A percentile compares a stretch with the other conserved stretches of the same genome.
Evolutionary conservation across 2,113 vertebrate genomes (phyloP).

Genomic region (Pelecanoides urinatrix): DNA sequence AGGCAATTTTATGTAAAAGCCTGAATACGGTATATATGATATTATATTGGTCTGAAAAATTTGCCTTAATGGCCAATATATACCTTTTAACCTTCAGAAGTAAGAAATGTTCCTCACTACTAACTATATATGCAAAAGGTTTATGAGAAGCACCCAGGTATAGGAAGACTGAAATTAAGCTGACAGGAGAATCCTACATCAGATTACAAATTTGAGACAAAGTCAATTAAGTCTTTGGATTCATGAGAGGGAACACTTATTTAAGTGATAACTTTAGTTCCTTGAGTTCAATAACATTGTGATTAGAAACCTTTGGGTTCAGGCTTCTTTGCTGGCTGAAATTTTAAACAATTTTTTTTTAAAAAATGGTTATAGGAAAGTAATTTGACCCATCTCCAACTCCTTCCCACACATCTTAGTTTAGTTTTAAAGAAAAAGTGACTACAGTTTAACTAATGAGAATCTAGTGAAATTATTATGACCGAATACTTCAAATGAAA

Average conservation of each 20-base stretch:
- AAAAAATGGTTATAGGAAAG: not conserved
- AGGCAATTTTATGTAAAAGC: not conserved
- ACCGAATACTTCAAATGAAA: not conserved
- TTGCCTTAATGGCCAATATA: not conserved
- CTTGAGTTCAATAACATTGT: not conserved
- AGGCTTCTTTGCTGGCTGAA: not conserved
- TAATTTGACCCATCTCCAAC: not conserved
- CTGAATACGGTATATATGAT: not conserved
- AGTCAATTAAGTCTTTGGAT: not conserved
- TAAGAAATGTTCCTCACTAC: not conserved
- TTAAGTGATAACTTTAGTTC: not conserved
- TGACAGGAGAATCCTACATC: not conserved
- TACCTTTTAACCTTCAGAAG: not conserved
- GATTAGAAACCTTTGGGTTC: not conserved
- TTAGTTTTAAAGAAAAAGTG: not conserved
- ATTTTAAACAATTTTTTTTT: not conserved
- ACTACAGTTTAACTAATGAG: not conserved
- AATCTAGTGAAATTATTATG: not conserved
- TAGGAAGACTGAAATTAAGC: not conserved
- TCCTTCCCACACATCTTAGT: not conserved
- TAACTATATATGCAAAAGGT: not conserved
- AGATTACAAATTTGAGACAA: not conserved
- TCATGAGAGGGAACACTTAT: not conserved
- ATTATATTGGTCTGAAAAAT: not conserved
- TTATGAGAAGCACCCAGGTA: not conserved